Percentiles rank a stretch among this genome's conserved stretches.
These are phyloP conservation scores for Plumapathes pennacea DNA, from an alignment of 92 coral and sea anemone genomes.

Conservation along the genomic window DNA sequence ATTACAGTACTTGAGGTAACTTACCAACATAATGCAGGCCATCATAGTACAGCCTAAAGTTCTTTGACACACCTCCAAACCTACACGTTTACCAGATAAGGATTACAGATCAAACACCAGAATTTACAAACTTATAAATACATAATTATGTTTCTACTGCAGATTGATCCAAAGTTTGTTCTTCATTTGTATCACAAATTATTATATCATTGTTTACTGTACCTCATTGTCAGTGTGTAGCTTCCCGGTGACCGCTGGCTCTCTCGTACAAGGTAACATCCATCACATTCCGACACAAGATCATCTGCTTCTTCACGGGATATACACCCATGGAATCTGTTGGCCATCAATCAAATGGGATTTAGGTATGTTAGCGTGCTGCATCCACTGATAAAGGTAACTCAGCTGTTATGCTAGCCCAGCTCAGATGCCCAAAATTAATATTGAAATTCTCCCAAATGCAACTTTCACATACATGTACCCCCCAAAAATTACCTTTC, in stretches of 20 bases:
- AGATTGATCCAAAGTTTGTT: not conserved
- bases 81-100: conserved; percentile 24
- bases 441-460: no score
- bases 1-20: not conserved
- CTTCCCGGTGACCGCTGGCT: conserved; percentile 90
- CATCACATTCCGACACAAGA: conserved; percentile 76
- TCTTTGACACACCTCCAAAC: conserved; percentile 83
- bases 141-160: no score
- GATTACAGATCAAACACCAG: no score
- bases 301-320: conserved; percentile 99
- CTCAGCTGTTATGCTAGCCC: no score
- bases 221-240: conserved; percentile 97
- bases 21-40: conserved; percentile 92
- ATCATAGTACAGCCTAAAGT: conserved; percentile 92
- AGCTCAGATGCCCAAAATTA: no score
- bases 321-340: conserved; percentile 93
- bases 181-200: not conserved
- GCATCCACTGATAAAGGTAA: no score
- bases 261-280: conserved; percentile 92
- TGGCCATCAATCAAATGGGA: no score
- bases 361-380: no score
- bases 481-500: no score
- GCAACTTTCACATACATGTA: no score
- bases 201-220: not conserved
- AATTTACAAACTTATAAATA: no score